phyloP scores from a whole-genome alignment of 2,797 vertebrate genomes.

The Falco berigora region DNA sequence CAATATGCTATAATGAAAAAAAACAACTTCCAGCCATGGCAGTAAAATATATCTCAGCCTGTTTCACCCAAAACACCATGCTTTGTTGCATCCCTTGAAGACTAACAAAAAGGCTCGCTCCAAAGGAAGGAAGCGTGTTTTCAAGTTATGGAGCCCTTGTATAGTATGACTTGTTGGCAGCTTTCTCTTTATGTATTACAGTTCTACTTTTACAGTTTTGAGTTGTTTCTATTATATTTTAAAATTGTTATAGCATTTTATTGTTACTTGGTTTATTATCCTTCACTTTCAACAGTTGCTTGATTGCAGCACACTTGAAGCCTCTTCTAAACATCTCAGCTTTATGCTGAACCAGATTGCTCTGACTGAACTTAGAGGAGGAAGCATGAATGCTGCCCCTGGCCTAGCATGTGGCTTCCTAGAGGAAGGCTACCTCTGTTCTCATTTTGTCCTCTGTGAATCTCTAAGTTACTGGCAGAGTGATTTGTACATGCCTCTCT shows the following conservation, averaged over 20 bases:
- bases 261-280: background rate
- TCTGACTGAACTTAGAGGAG: background rate
- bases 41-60: background rate
- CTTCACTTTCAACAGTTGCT: background rate
- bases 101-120: background rate
- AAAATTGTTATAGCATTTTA: background rate
- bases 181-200: background rate
- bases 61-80: background rate
- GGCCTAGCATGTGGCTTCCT: background rate
- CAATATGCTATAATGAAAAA: background rate
- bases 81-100: background rate
- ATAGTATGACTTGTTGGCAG: background rate
- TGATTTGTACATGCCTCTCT: background rate
- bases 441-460: background rate
- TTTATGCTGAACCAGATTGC: background rate
- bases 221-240: background rate
- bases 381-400: background rate
- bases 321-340: background rate
- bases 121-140: background rate
- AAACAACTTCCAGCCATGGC: background rate
- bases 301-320: background rate
- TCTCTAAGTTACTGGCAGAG: background rate
- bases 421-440: background rate
- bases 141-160: background rate
- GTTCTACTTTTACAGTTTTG: background rate